phyloP scores from a whole-genome alignment of 2,797 vertebrate species.

The Acanthopagrus latus region DNA sequence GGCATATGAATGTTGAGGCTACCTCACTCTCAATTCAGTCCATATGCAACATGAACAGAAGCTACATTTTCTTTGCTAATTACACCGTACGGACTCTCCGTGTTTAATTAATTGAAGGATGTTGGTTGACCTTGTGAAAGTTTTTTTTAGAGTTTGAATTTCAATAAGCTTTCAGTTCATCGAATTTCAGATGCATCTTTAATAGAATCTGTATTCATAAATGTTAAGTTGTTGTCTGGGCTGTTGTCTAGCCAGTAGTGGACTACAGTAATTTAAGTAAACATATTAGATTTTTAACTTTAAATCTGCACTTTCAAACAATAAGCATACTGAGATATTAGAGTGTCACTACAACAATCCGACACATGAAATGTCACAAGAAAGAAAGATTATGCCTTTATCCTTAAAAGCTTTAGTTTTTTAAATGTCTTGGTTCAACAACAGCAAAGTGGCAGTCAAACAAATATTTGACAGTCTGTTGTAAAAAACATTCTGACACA shows the following conservation, averaged over 20 bases:
- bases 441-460: background rate
- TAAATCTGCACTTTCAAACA: background rate
- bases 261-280: background rate
- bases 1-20: constrained; percentile 22
- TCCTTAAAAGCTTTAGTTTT: background rate
- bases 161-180: constrained; percentile 19
- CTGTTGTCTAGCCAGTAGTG: no score
- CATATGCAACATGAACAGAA: constrained; percentile 27
- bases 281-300: background rate
- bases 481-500: background rate
- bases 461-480: background rate
- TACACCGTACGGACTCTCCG: background rate
- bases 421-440: background rate
- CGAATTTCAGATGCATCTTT: constrained; percentile 18
- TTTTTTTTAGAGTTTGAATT: constrained; percentile 34
- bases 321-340: background rate
- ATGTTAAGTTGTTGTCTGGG: no score
- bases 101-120: constrained; percentile 2
- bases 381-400: background rate
- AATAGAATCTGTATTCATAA: constrained; percentile 2
- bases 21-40: constrained; percentile 13
- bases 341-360: background rate
- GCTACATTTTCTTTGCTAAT: background rate
- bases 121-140: constrained; percentile 28
- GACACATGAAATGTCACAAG: background rate